Base-by-base conservation (phyloP, 2,888 invertebrate species). In the Brachypalpus laphriformis region DNA sequence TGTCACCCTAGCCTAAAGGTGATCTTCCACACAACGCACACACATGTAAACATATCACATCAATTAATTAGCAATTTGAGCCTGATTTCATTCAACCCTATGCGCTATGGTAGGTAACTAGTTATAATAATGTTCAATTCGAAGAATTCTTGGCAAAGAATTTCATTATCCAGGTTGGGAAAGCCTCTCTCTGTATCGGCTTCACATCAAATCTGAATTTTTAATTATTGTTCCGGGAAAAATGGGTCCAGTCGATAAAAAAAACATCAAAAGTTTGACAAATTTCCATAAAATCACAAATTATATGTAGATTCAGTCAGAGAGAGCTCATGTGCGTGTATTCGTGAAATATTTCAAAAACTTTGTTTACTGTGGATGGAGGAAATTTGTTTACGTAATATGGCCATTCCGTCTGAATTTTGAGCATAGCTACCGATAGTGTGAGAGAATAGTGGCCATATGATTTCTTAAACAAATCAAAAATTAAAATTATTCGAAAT, bases 41-140 rank as follows among this genome's bases (percentile, higher is more conserved):
- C 25, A 2, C 25, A 5, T n/a, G 25, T 25, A 25, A 2, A 5
- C 25, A 25, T 25, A 25, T 25, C 25, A 25, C 2, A 54, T 65
- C 65, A 75, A 75, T 75, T 63, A 65, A 75, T 75, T 75, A 75
- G 56, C 75, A 65, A 40, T 65, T 56, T 9, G 11, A 65, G 31
- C 25, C 22, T 8, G 18, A 11, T 4, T 56, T 3, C 18, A 14
- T 20, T 7, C 9, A 7, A 4, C 8, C 45, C 18, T 8, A 9
- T 7, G 3, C 9, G 8, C 18, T 5, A 14, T 37, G 20, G 18
- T 31, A 2, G 34, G 34, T 34, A 31, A 40, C 14, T 14, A 51
- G 66, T 37, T 22, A 45, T 25, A 42, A 40, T 8, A 57, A 16
- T 20, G 37, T 25, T 42, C 54, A 6, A 54, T 54, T 45, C 42